Conservation (phyloP, 2,888 invertebrate species). For the Caradrina clavipalpis region DNA sequence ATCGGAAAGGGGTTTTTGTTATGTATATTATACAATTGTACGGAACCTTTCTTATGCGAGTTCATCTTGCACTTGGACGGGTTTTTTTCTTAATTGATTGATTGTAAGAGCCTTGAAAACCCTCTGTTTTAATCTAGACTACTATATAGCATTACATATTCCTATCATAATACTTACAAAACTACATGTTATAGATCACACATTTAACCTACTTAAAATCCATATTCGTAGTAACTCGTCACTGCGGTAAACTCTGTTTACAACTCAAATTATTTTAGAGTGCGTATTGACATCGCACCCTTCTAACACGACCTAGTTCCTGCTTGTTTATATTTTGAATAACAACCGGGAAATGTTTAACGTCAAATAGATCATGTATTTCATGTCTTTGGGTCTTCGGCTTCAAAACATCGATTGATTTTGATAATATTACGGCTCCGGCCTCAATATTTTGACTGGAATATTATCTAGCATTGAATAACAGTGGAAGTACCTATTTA, state of each 20-base stretch:
- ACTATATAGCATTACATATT: not conserved
- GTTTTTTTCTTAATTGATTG: no score
- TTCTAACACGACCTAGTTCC: slow-evolving; percentile 33
- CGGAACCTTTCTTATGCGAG: no score
- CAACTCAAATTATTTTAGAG: slow-evolving; percentile 48
- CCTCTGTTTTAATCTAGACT: not conserved
- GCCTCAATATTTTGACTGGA: slow-evolving; percentile 6
- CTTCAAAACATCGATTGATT: slow-evolving; percentile 6
- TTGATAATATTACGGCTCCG: not conserved
- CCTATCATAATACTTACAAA: not conserved
- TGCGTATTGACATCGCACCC: slow-evolving; percentile 50
- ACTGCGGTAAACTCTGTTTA: slow-evolving; percentile 30
- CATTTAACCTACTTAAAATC: slow-evolving; percentile 14
- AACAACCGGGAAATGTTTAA: slow-evolving; percentile 25
- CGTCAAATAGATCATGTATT: slow-evolving; percentile 24
- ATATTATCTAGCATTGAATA: not conserved
- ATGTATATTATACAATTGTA: no score
- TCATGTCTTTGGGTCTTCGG: slow-evolving; percentile 4
- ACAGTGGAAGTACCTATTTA: not conserved
- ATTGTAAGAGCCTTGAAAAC: not conserved
- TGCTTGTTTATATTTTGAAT: slow-evolving; percentile 37
- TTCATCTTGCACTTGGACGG: no score
- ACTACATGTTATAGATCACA: not conserved
- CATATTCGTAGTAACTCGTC: slow-evolving; percentile 14
- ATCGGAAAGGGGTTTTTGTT: no score